Percentiles rank a stretch among this genome's conserved stretches.
Evolutionary conservation across 1,140 invertebrate species (phyloP).

Genomic region (Steinernema feltiae): DNA sequence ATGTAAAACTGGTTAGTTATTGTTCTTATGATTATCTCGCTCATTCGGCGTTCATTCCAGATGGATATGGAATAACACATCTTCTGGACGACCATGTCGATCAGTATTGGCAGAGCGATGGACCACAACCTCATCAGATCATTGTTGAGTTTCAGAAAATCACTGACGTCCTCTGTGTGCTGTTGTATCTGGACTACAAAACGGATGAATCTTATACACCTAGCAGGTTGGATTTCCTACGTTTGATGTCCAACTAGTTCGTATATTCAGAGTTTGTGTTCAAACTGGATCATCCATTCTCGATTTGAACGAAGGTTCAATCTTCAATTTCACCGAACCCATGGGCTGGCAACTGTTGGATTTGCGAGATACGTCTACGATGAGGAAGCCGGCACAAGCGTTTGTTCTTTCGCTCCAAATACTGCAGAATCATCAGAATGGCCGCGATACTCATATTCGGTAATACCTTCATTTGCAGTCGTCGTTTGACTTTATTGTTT

Average conservation of each 20-base stretch:
- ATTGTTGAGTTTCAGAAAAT: slow-evolving; percentile 94
- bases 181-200: slow-evolving; percentile 93
- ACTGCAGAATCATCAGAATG: slow-evolving; percentile 95
- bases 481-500: neutral
- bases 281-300: slow-evolving; percentile 66
- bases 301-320: slow-evolving; percentile 81
- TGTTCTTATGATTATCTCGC: slow-evolving; percentile 19
- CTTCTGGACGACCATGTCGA: slow-evolving; percentile 85
- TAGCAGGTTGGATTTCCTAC: slow-evolving; percentile 64
- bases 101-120: slow-evolving; percentile 98
- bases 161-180: slow-evolving; percentile 86
- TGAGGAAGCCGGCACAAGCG: neutral
- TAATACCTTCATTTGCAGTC: neutral
- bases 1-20: slow-evolving; percentile 77
- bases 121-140: slow-evolving; percentile 88
- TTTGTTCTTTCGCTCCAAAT: slow-evolving; percentile 53
- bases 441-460: slow-evolving; percentile 89
- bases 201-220: slow-evolving; percentile 98
- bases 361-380: neutral
- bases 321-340: slow-evolving; percentile 82
- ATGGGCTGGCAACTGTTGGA: slow-evolving; percentile 79
- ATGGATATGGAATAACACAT: slow-evolving; percentile 90
- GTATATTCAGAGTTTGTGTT: neutral
- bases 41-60: neutral
- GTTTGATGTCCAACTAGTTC: neutral